Evolutionary conservation across 2,797 vertebrate genomes (phyloP), one percentile per base, ranked within the genome.

Genomic region (Basileuterus tristriatus): DNA sequence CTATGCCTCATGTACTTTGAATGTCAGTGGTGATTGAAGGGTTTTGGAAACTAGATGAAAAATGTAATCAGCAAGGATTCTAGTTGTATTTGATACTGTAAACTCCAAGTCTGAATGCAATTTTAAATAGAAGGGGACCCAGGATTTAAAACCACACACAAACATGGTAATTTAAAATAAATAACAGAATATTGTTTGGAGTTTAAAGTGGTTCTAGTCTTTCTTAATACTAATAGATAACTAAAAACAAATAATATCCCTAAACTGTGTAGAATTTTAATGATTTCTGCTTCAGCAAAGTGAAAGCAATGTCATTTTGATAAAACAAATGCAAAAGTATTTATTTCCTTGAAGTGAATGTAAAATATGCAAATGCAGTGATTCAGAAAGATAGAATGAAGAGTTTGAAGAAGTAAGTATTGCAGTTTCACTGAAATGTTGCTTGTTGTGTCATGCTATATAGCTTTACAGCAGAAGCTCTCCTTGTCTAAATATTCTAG

Each of bases 341-440:
- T 69, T 86, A 30, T 93, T 96, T 94, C 71, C 76, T 94, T 95
- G 58, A 85, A 89, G 75, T 83, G 95, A 91, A 91, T 85, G 47
- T 84, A 79, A 97, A 97, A 93, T 90, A 90, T 91, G 87, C 56
- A 97, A 97, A 96, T 86, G 15, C 3, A 15, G 8, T 69, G 43
- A 94, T 67, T 90, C 71, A 72, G 67, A 93, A 87, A 96, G 87
- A 68, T 46, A 71, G 69, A 87, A 55, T 34, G 34, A 74, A 65
- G 93, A 74, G 41, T 78, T 49, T 84, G 43, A 63, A 60, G 11
- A 34, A 74, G 34, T 69, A 90, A 76, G n/a, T 64, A 88, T 89
- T 93, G 69, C 18, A 37, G 18, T 90, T 92, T 75, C 29, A 6
- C 44, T 89, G 69, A 93, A 68, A 64, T 39, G 22, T 85, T 95